Conservation (phyloP, 2,113 vertebrate genomes). For the Maccullochella peelii region DNA sequence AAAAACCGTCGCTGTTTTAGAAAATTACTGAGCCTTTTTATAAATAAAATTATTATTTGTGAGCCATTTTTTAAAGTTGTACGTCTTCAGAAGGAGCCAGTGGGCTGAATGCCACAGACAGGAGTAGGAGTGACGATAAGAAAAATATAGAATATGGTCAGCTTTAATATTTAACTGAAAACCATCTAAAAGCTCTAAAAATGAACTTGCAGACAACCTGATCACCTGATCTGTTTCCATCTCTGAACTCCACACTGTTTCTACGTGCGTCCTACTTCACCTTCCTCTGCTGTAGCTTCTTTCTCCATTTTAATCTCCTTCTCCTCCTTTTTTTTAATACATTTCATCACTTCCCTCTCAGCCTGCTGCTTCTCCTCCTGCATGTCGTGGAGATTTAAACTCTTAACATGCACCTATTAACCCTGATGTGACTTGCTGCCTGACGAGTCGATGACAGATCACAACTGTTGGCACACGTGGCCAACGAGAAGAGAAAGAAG, state of each 20-base stretch:
- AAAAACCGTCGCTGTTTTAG: neutral
- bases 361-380: slow-evolving; percentile 48
- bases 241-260: neutral
- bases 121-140: neutral
- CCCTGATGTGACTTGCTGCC: slow-evolving; percentile 68
- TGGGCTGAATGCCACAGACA: neutral
- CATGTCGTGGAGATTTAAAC: slow-evolving; percentile 42
- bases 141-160: neutral
- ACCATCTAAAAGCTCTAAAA: neutral
- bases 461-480: slow-evolving; percentile 26
- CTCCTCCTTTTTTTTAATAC: neutral
- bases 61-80: neutral
- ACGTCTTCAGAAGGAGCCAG: neutral
- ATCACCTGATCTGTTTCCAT: slow-evolving; percentile 5
- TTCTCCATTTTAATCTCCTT: slow-evolving; percentile 12
- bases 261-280: slow-evolving; percentile 1
- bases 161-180: neutral
- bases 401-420: slow-evolving; percentile 55
- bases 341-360: slow-evolving; percentile 15
- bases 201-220: slow-evolving; percentile 46
- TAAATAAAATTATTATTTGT: neutral
- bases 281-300: slow-evolving; percentile 6
- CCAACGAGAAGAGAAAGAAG: slow-evolving; percentile 20
- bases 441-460: slow-evolving; percentile 31
- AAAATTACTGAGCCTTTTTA: neutral